phyloP scores from a whole-genome alignment of 2,888 invertebrate species.

The Drosophila sordidula region DNA sequence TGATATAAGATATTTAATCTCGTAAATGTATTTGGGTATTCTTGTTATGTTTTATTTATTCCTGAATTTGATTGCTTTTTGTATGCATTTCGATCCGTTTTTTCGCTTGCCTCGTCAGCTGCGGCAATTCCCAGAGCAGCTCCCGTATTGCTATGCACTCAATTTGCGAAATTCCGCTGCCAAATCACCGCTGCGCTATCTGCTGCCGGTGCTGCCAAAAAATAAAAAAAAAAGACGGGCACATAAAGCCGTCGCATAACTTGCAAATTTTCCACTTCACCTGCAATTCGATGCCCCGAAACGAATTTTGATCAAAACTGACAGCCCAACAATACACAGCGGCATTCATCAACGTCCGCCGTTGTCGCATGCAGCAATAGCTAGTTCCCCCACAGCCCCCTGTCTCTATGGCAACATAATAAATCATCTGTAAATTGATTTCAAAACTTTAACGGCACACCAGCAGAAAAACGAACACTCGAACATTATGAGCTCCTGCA shows the following conservation, averaged over 20 bases:
- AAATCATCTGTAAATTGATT: constrained; percentile 79
- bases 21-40: neutral
- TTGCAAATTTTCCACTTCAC: constrained; percentile 75
- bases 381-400: neutral
- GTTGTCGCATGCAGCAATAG: constrained; percentile 64
- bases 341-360: constrained; percentile 75
- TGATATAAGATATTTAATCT: too few species aligned
- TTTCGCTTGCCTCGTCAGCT: constrained; percentile 4
- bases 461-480: constrained; percentile 33
- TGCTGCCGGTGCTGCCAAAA: constrained; percentile 13
- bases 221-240: constrained; percentile 10
- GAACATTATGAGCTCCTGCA: constrained; percentile 50
- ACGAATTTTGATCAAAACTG: constrained; percentile 70
- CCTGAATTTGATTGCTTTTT: neutral
- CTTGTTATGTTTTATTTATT: neutral
- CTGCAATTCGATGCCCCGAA: constrained; percentile 60
- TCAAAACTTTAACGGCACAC: constrained; percentile 64
- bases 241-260: constrained; percentile 68
- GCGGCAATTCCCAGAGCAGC: constrained; percentile 36
- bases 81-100: neutral
- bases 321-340: constrained; percentile 75
- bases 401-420: constrained; percentile 58
- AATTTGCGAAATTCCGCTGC: constrained; percentile 48
- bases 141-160: constrained; percentile 32
- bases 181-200: constrained; percentile 40